Evolutionary conservation across 2,113 vertebrate genomes (phyloP), one percentile per base, ranked within the genome.

Genomic region (Meriones unguiculatus): DNA sequence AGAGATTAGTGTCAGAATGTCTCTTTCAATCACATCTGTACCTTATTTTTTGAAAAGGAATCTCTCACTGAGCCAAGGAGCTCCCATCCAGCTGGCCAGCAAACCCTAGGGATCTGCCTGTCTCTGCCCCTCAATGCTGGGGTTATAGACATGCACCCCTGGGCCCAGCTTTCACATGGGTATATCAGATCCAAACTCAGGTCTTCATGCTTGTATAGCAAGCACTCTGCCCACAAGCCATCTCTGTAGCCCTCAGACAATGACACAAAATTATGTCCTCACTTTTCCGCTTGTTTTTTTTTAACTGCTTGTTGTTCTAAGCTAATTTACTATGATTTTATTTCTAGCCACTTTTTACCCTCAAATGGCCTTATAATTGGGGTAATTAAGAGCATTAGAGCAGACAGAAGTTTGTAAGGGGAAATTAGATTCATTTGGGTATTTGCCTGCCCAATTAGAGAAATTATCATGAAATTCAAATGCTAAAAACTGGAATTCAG

Each of bases 381-480:
- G 30, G 69, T 90, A 73, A 97, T 97, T 87, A 87, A 84, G 73
- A 87, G 54, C 54, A 81, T 72, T 54, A 67, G 87, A 91, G 80
- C 84, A 87, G 78, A 86, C 17, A 38, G 89, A 90, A 84, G 75
- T 94, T 75, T 46, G 10, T 91, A 93, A 94, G 89, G 10, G 38
- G 67, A 94, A 94, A 95, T 95, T 86, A 94, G 77, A 97, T 89
- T 54, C 41, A 20, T 91, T 86, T 81, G 52, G 72, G 10, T 46
- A 85, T 87, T 52, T 20, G 84, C 90, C 84, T 62, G 65, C 30
- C 50, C 69, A 69, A 77, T 87, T 77, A 91, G 77, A 85, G 70
- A 69, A 78, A 97, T 97, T 82, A 86, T 91, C 77, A 41, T 62
- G 72, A 91, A 78, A 94, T 93, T 70, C 92, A 78, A 96, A 84